Evolutionary conservation across 2,888 invertebrate genomes (phyloP).

Genomic region (Abrostola tripartita): DNA sequence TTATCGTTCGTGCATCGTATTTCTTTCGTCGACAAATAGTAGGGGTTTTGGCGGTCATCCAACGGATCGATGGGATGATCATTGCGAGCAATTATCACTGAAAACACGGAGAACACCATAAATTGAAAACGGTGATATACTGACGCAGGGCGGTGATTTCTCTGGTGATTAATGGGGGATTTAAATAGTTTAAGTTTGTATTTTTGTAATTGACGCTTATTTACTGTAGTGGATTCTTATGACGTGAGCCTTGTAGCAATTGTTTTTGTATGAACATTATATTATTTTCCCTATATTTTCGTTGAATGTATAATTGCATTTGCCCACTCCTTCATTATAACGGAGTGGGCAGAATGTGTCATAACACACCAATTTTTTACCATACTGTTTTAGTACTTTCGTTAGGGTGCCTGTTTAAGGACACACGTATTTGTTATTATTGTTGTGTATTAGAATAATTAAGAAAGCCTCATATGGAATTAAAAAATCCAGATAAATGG

Average conservation of each 20-base stretch:
- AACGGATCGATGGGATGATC: conserved; percentile 57
- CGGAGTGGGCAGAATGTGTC: no score
- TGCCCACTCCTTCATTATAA: no score
- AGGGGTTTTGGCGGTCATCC: conserved; percentile 65
- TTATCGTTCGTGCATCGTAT: conserved; percentile 42
- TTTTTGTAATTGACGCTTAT: conserved; percentile 29
- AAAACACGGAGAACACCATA: conserved; percentile 56
- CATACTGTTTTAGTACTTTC: no score
- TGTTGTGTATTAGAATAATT: no score
- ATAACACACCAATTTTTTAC: no score
- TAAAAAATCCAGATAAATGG: no score
- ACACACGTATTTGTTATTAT: no score
- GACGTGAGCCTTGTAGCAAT: background rate
- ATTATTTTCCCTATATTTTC: background rate
- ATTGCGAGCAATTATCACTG: conserved; percentile 63
- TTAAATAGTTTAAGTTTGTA: conserved; percentile 30
- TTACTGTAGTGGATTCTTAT: conserved; percentile 22
- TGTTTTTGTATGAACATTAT: conserved; percentile 7
- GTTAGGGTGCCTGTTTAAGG: no score
- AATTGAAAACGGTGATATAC: conserved; percentile 46
- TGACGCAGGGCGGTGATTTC: conserved; percentile 23
- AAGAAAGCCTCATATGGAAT: no score
- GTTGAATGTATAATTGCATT: no score
- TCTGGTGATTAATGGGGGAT: conserved; percentile 25
- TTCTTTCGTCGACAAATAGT: conserved; percentile 52